Base-by-base conservation (phyloP, 2,797 vertebrate species). In the Setipinna tenuifilis region DNA sequence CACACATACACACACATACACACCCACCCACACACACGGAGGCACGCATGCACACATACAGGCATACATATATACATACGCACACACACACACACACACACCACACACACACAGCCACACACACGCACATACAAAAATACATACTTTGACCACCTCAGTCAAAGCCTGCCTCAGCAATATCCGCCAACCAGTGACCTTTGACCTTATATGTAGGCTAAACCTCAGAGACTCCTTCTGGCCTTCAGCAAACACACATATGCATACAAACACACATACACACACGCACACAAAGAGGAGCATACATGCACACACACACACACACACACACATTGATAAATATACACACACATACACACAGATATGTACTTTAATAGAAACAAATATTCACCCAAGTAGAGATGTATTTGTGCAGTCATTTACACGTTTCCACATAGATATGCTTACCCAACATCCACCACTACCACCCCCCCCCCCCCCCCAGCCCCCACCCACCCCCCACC, bases 121-220 rank as follows among this genome's bases (percentile, higher is more conserved):
- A 68, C 65, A 68, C 61, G 9, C 61, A 65, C 61, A 25, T n/a
- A 65, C 65, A 68, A 48, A 48, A 48, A 48, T 48, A 54, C 0
- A 54, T 5, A 71, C 25, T 31, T 59, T 16, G 28, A 75, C 28
- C 68, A 31, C 28, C 68, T 28, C 68, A 75, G 14, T 17, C 16
- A 75, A 65, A 28, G 62, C 9, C 62, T 65, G 10, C 35, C 44
- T 90, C 41, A 58, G 82, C 57, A 81, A 88, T 85, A 92, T 92
- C 90, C 83, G 83, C 87, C 84, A 88, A 88, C 28, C 16, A 57
- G 59, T 85, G 87, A 94, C 90, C 93, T 88, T 78, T 89, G 61
- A 88, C 86, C 91, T 87, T 50, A 93, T 88, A 91, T 90, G 90
- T 85, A 90, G 89, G 86, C 90, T 90, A 91, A 87, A 91, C 91